Evolutionary conservation across 1,140 invertebrate genomes (phyloP).

Genomic region (Leptinotarsa texana): DNA sequence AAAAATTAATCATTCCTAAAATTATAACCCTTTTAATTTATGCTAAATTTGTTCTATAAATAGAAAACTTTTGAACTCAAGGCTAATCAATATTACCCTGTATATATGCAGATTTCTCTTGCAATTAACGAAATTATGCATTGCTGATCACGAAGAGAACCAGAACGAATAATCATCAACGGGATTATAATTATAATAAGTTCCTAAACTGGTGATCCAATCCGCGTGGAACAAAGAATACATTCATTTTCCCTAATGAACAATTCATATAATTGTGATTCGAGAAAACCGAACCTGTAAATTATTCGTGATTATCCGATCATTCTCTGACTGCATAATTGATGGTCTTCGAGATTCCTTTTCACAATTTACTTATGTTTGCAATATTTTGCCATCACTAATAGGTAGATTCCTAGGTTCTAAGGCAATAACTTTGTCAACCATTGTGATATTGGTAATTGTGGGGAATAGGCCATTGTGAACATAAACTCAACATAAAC

Average conservation of each 20-base stretch:
- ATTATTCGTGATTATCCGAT: background rate
- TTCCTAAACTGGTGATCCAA: background rate
- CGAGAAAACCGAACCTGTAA: background rate
- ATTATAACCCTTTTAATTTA: no score
- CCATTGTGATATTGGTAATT: no score
- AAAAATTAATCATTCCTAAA: no score
- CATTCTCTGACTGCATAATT: background rate
- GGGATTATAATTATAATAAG: background rate
- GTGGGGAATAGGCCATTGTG: no score
- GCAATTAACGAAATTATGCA: background rate
- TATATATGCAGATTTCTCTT: background rate
- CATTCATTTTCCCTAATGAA: constrained; percentile 1
- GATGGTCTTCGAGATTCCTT: background rate
- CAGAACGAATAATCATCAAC: background rate
- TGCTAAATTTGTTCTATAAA: no score
- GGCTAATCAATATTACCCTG: background rate
- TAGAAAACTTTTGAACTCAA: no score
- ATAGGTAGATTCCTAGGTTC: no score
- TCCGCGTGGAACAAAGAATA: background rate
- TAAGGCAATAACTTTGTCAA: no score
- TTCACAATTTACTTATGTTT: no score
- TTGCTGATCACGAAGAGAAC: background rate
- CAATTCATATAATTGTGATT: background rate
- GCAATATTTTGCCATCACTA: no score
- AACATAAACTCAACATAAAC: no score